Base-by-base conservation (phyloP, 2,797 vertebrate species). In the Galaxias olidus region DNA sequence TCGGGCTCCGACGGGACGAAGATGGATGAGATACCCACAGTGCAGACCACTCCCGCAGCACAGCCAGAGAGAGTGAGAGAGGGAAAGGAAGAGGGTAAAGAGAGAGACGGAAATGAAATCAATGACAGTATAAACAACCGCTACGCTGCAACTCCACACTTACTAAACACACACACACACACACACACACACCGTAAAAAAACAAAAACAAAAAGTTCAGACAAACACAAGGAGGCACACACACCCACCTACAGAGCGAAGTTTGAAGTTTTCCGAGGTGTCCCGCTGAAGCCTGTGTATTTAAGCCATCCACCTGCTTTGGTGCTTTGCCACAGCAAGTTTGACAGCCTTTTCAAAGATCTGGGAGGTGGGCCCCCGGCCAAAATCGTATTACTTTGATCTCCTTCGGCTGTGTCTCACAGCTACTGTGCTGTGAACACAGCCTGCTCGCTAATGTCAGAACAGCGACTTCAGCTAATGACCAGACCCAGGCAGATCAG, bases 381-480 rank as follows among this genome's bases (percentile, higher is more conserved):
- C 84, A 80, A 47, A 65, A 61, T 81, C 73, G 65, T 80, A 84
- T 85, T 84, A 76, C 84, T 83, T 77, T 81, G 61, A 75, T 81
- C 80, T 79, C 68, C 69, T 86, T 81, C 78, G 75, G 73, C 74
- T 67, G 69, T 72, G 72, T 77, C 72, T 63, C 67, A 68, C 59
- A 78, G 74, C 64, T 53, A 66, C 19, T 18, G 13, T 66, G 56
- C 75, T 61, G 74, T 65, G 60, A 65, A 77, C 68, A 72, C 66
- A 62, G 71, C 63, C 80, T 83, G 78, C 83, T 84, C 79, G 88
- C 86, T 83, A 87, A 86, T 81, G 82, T 82, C 82, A 86, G 85
- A 83, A 69, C 82, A 81, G 83, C 75, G 87, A 83, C 79, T 83
- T 75, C 75, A 79, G 78, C 84, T 87, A 86, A 87, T 87, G 81